phyloP scores from a whole-genome alignment of 2,888 invertebrate species.

The Notodonta dromedarius region DNA sequence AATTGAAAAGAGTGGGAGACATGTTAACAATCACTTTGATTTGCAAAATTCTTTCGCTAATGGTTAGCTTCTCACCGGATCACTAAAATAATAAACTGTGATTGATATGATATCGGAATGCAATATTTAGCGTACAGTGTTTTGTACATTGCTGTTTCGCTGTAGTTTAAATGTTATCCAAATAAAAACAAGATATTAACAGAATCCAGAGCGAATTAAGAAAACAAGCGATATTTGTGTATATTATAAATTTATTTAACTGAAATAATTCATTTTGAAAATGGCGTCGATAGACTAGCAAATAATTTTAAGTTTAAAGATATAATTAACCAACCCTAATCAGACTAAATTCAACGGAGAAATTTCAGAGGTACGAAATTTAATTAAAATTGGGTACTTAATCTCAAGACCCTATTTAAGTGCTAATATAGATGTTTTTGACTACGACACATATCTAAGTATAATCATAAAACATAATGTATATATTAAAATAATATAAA shows the following conservation, averaged over 20 bases:
- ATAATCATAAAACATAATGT: no score
- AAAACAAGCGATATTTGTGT: slow-evolving; percentile 1
- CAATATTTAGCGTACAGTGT: not conserved
- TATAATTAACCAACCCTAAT: no score
- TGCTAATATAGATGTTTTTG: no score
- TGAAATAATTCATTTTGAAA: not conserved
- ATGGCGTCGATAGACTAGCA: not conserved
- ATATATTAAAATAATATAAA: no score
- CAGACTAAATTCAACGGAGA: no score
- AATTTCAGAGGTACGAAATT: not conserved
- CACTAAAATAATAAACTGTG: not conserved
- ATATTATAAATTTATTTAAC: not conserved
- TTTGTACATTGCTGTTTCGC: not conserved
- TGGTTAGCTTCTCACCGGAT: not conserved
- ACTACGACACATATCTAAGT: no score
- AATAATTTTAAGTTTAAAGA: no score
- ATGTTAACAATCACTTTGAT: not conserved
- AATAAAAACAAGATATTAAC: slow-evolving; percentile 1
- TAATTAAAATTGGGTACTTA: no score
- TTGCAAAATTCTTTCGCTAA: slow-evolving; percentile 1
- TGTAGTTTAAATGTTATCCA: slow-evolving; percentile 5
- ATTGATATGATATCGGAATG: slow-evolving; percentile 1
- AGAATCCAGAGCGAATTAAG: not conserved
- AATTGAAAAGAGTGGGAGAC: not conserved
- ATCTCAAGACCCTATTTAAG: no score